Conservation (phyloP, 2,797 vertebrate species). For the Ctenosaura bakeri region DNA sequence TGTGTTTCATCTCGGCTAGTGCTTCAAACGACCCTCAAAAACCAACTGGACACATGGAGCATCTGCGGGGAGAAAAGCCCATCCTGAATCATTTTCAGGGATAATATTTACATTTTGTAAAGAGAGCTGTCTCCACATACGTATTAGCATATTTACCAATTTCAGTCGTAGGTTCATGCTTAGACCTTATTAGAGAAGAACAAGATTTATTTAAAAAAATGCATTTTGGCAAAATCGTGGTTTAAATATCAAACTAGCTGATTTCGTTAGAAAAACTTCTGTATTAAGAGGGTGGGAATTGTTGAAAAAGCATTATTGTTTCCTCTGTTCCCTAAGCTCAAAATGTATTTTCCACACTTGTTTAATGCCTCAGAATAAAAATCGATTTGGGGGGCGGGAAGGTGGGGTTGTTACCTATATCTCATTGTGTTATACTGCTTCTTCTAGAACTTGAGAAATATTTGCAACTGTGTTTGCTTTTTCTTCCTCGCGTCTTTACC, state of each 20-base stretch:
- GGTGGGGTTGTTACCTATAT: neutral
- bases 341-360: conserved; percentile 74
- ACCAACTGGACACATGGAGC: neutral
- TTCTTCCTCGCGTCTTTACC: conserved; percentile 45
- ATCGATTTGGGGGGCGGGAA: conserved; percentile 64
- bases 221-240: conserved; percentile 23
- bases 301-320: conserved; percentile 38
- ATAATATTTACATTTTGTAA: conserved; percentile 18
- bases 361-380: conserved; percentile 77
- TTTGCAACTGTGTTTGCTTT: conserved; percentile 3
- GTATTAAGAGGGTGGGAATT: neutral
- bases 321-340: conserved; percentile 60
- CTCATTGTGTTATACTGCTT: conserved; percentile 54
- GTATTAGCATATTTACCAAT: conserved; percentile 12
- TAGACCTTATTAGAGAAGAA: conserved; percentile 20
- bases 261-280: conserved; percentile 63
- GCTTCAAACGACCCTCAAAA: neutral
- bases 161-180: conserved; percentile 4
- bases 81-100: conserved; percentile 3
- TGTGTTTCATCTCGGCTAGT: neutral
- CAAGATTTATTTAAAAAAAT: conserved; percentile 52
- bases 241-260: conserved; percentile 45
- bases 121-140: neutral
- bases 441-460: conserved; percentile 15
- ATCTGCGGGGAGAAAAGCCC: neutral